Evolutionary conservation across 1,140 invertebrate species (phyloP), one percentile per base, ranked within the genome.

Genomic region (Drosophila setifemur): DNA sequence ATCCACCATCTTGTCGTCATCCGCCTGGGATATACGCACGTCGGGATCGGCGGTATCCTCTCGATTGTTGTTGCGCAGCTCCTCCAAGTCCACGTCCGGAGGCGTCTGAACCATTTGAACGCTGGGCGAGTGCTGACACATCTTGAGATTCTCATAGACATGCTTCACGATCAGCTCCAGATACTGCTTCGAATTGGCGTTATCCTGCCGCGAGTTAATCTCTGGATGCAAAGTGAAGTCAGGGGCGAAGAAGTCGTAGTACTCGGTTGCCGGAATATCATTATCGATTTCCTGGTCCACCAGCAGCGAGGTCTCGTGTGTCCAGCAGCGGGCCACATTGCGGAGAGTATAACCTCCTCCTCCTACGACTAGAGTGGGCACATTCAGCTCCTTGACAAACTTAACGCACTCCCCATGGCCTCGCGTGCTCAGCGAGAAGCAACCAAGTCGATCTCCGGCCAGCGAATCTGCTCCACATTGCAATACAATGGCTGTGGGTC

Each of bases 281-380:
- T 98, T 97, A 28, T 95, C 95, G 21, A 99, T 98, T 35, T 95
- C 94, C 83, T 98, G 96, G 82, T 98, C 97, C 0, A 98, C 93
- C 0, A 99, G 91, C 1, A 99, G 91, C 0, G 98, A 98, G 0
- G 99, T 99, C 91, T 99, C 99, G 76, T 99, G 98, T 0, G 98
- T 98, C 99, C 99, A 99, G 90, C 98, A 99, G 35, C 99, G 92
- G 0, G 98, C 98, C 0, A 99, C 99, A 90, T 99, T 99, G 45
- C 98, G 92, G 4, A 99, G 92, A 0, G 98, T 99, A 88, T 99
- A 99, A 4, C 89, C 89, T 4, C 89, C 89, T 18, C 90, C 99
- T 4, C 99, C 99, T 0, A 99, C 94, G 0, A 99, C 96, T 14
- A 99, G 91, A 0, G 98, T 93, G 0, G 99, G 99, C 8, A 99